Evolutionary conservation across 2,888 invertebrate genomes (phyloP).

Genomic region (Eretmocerus hayati): DNA sequence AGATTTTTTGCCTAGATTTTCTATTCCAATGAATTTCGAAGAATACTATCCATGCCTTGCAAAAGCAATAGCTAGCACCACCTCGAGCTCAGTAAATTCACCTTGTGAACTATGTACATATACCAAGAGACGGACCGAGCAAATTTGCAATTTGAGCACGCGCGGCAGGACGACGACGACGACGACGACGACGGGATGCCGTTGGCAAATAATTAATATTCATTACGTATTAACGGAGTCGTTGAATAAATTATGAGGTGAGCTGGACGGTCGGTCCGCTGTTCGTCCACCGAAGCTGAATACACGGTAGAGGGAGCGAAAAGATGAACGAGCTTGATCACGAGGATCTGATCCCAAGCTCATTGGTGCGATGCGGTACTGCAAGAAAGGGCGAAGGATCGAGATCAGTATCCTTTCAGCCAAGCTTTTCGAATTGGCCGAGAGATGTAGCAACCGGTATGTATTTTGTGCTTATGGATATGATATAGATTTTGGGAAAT

Average conservation of each 20-base stretch:
- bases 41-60: no score
- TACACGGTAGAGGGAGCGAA: constrained; percentile 11
- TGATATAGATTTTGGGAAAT: no score
- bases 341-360: constrained; percentile 1
- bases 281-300: no score
- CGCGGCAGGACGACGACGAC: constrained; percentile 22
- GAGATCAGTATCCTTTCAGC: no score
- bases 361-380: constrained; percentile 15
- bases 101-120: constrained; percentile 11
- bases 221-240: constrained; percentile 45
- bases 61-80: no score
- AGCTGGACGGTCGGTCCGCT: no score
- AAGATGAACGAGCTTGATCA: not conserved
- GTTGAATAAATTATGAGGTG: constrained; percentile 40
- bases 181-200: no score
- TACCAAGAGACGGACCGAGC: constrained; percentile 16
- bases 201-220: constrained; percentile 45
- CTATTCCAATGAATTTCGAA: no score
- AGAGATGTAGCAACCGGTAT: constrained; percentile 36
- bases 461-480: no score
- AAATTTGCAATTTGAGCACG: constrained; percentile 42
- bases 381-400: no score
- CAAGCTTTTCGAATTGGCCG: constrained; percentile 28
- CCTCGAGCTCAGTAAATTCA: no score
- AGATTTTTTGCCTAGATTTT: no score